Base-by-base conservation (phyloP, 2,888 invertebrate genomes). In the Scaptomyza tumidula region DNA sequence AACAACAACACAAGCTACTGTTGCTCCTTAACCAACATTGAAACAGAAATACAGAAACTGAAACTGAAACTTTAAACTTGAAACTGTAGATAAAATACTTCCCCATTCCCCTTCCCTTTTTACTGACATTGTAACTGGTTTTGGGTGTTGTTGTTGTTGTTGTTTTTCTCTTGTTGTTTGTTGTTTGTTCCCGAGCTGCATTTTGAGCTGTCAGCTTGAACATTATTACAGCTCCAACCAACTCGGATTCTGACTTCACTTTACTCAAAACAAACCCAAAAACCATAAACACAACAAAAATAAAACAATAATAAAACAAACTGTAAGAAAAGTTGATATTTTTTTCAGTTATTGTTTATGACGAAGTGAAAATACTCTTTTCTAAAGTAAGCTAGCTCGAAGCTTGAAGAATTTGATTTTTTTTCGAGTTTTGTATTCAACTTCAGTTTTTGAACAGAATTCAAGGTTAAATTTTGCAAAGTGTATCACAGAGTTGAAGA, bases 171-270 rank as follows among this genome's bases (percentile, higher is more conserved):
- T 53, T n/a, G n/a, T n/a, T n/a, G n/a, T 10, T 53, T 46, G 6
- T 44, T 60, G 39, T 29, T 65, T 35, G 60, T 60, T 61, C 49
- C 61, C 61, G 61, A 19, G 19, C 68, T 79, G 78, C 78, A 79
- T 66, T 76, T 79, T 57, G 77, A 77, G 35, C 59, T 77, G 80
- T 62, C 84, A 48, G 50, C 68, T 49, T 53, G 33, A 49, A 35
- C 50, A 50, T 50, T 16, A 50, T 50, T 16, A 9, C 65, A 27
- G 50, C 54, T 66, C 35, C 16, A 31, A 31, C 41, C 16, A 16
- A 16, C 29, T 45, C 57, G 67, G 65, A 68, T 83, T 83, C 80
- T 80, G 71, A 68, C 5, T 24, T 5, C 33, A 59, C 56, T 62
- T 52, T 41, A 37, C 39, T 41, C 41, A 16, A 64, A 71, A 60